phyloP scores from a whole-genome alignment of 2,797 vertebrate genomes.

The Anguilla anguilla region DNA sequence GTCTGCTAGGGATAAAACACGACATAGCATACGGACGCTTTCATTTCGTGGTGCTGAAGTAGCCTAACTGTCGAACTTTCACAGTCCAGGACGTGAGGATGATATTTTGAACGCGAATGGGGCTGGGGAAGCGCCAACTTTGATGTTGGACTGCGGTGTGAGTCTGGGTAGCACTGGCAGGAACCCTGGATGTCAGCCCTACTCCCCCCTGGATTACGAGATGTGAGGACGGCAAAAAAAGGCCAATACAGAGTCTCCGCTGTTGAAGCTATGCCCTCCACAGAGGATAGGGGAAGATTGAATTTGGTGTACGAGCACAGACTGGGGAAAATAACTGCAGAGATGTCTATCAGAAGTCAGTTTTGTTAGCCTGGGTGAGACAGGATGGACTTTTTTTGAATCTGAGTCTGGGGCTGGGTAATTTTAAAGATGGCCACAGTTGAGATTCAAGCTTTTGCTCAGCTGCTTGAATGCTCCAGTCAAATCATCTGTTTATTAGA shows the following conservation, averaged over 20 bases:
- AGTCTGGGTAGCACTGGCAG: not conserved
- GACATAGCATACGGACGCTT: not conserved
- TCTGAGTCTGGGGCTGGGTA: not conserved
- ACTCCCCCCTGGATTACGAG: not conserved
- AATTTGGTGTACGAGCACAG: not conserved
- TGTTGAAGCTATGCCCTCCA: not conserved
- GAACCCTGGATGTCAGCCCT: not conserved
- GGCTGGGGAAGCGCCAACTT: constrained; percentile 8
- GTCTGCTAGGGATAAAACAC: not conserved
- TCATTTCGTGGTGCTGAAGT: constrained; percentile 49
- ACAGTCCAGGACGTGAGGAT: not conserved
- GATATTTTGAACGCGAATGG: constrained; percentile 18
- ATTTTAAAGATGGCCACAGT: not conserved
- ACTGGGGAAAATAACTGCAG: not conserved
- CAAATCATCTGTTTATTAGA: not conserved
- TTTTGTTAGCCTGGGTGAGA: not conserved
- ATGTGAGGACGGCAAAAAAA: not conserved
- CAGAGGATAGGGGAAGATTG: not conserved
- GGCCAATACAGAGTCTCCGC: not conserved
- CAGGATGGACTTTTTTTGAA: not conserved
- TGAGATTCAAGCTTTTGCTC: not conserved
- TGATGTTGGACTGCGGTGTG: not conserved
- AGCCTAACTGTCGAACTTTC: constrained; percentile 40
- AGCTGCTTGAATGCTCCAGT: not conserved
- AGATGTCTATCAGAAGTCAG: not conserved